Base-by-base conservation (phyloP, 1,140 invertebrate genomes). In the Aphelenchoides fujianensis region DNA sequence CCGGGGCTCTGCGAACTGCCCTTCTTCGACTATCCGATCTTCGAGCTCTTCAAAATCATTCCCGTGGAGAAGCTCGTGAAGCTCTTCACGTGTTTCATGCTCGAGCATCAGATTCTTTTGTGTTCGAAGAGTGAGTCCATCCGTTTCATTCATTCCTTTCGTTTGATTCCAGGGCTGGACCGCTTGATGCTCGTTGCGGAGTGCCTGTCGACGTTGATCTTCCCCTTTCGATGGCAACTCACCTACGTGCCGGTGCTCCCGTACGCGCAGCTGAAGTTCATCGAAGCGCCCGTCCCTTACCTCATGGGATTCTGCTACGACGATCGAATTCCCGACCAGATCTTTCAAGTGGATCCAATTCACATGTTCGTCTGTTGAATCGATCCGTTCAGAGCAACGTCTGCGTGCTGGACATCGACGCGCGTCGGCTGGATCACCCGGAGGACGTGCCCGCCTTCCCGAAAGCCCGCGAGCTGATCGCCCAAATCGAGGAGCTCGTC, bases 231-330 rank as follows among this genome's bases (percentile, higher is more conserved):
- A 3, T 99, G 97, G 96, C 93, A 95, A 66, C 94, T 98, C 85
- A 95, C 98, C 0, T 99, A 98, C 86, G 96, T 98, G 30, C 97
- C 97, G 2, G 98, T 98, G 81, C 87, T 99, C 73, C 96, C 96
- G 1, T 91, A 93, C 27, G 93, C 93, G 19, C 87, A 98, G 55
- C 90, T 93, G 78, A 94, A 97, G 83, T 99, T 98, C 86, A 88
- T 99, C 12, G 96, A 99, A 87, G 96, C 97, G 9, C 97, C 97
- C 0, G 95, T 98, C 32, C 96, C 97, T 19, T 99, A 95, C 85
- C 91, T 99, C 67, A 98, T 98, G 95, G 96, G 96, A 35, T 64
- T 9, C 80, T 90, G 41, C 85, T 88, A 71, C 71, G 82, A 85
- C 67, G 85, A 85, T 36, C 80, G 84, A 37, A 78, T 87, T 54